Conservation (phyloP, 2,113 vertebrate genomes). For the Phrynosoma platyrhinos region DNA sequence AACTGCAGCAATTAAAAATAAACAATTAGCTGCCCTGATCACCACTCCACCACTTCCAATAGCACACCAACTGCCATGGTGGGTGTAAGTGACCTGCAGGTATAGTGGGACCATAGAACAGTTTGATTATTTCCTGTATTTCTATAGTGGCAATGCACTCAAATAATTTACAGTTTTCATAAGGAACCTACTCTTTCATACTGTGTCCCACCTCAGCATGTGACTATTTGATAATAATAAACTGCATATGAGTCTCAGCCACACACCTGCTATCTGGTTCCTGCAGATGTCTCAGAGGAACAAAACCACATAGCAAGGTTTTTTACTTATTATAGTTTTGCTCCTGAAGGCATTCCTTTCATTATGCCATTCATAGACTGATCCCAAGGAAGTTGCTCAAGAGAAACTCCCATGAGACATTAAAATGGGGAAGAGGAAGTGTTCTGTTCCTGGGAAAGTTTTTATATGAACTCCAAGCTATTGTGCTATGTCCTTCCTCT, state of each 20-base stretch:
- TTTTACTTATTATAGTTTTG: background rate
- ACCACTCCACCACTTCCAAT: too few relatives aligned
- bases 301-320: fast-evolving
- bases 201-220: background rate
- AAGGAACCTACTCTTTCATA: too few relatives aligned
- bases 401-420: background rate
- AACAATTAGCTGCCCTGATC: background rate
- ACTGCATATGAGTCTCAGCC: background rate
- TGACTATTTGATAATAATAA: background rate
- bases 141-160: background rate
- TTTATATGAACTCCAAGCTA: slow-evolving; percentile 20
- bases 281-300: fast-evolving
- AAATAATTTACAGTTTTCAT: too few relatives aligned
- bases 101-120: background rate
- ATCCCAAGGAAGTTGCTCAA: slow-evolving; percentile 9
- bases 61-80: too few relatives aligned
- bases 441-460: slow-evolving; percentile 33
- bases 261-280: fast-evolving
- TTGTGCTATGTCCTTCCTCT: slow-evolving; percentile 70
- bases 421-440: slow-evolving; percentile 24
- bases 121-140: background rate
- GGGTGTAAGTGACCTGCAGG: too few relatives aligned
- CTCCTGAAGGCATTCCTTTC: background rate
- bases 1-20: background rate
- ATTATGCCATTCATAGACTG: fast-evolving